phyloP scores from a whole-genome alignment of 2,113 vertebrate genomes.

The Suricata suricatta region DNA sequence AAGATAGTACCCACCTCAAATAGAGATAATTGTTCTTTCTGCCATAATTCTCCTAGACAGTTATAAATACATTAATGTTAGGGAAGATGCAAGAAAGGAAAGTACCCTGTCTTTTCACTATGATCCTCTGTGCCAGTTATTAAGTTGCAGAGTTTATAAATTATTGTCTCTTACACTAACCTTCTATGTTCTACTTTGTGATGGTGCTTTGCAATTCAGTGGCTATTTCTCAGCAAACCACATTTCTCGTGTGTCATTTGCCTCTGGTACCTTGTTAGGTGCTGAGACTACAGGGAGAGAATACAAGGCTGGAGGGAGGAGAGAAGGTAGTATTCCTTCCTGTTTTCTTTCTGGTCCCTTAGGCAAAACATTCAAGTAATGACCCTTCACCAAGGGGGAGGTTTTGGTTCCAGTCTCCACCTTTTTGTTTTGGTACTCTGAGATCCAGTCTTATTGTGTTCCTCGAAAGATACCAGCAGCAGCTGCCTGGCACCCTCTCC shows the following conservation, averaged over 20 bases:
- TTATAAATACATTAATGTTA: not conserved
- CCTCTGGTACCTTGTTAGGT: fast-evolving
- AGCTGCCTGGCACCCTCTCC: fast-evolving
- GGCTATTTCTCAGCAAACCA: not conserved
- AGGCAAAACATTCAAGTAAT: not conserved
- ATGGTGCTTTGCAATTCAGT: fast-evolving
- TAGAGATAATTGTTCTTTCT: not conserved
- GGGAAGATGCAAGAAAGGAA: not conserved
- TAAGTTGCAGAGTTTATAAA: not conserved
- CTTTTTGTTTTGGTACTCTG: not conserved
- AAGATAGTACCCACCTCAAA: not conserved
- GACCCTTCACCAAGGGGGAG: not conserved
- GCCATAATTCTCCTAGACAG: not conserved
- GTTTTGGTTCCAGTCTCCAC: not conserved
- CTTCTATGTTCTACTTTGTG: not conserved
- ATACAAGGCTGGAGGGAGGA: not conserved
- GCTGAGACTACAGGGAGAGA: not conserved
- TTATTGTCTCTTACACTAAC: not conserved
- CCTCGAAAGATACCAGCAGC: not conserved
- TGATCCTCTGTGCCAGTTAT: not conserved
- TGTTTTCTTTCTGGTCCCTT: not conserved
- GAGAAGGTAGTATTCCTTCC: not conserved
- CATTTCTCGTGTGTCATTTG: fast-evolving
- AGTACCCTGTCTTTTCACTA: not conserved
- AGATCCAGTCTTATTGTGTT: not conserved